These are phyloP conservation scores for Metellina segmentata DNA, from an alignment of 2,888 invertebrate species.

Conservation along the genomic window DNA sequence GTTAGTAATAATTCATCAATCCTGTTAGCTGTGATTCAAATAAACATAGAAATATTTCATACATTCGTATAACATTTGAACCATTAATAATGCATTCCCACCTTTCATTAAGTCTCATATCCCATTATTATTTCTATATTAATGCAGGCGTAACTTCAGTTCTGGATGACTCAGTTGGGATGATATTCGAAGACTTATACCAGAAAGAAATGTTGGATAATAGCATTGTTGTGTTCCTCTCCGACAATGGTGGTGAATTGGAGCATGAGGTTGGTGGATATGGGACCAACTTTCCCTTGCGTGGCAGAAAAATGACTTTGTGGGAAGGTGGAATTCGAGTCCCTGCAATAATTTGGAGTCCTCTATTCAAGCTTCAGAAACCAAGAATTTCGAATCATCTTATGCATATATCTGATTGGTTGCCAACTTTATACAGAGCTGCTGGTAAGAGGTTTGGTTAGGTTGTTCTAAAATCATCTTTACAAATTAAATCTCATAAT, in stretches of 20 bases:
- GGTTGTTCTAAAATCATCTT: not conserved
- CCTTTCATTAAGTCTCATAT: too few relatives aligned
- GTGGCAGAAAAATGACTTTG: constrained; percentile 83
- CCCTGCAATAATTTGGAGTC: constrained; percentile 90
- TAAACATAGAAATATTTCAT: too few relatives aligned
- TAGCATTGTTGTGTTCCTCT: constrained; percentile 91
- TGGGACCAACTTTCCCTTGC: constrained; percentile 85
- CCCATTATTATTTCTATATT: too few relatives aligned
- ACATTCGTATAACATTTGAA: too few relatives aligned
- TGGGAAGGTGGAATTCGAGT: constrained; percentile 97
- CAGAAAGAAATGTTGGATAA: constrained; percentile 86
- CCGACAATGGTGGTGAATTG: constrained; percentile 90
- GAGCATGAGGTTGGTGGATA: not conserved
- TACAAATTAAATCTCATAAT: not conserved
- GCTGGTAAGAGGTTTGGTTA: constrained; percentile 83
- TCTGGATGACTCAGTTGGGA: too few relatives aligned
- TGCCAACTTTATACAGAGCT: constrained; percentile 90
- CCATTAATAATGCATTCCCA: too few relatives aligned
- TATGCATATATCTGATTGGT: constrained; percentile 92
- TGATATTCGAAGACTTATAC: too few relatives aligned
- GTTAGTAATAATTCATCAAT: too few relatives aligned
- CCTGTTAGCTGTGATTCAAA: too few relatives aligned
- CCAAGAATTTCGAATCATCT: constrained; percentile 85
- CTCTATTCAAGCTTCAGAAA: constrained; percentile 83
- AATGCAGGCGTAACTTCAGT: too few relatives aligned